Evolutionary conservation across 2,797 vertebrate genomes (phyloP), one percentile per base, ranked within the genome.

Genomic region (Danio choprae): DNA sequence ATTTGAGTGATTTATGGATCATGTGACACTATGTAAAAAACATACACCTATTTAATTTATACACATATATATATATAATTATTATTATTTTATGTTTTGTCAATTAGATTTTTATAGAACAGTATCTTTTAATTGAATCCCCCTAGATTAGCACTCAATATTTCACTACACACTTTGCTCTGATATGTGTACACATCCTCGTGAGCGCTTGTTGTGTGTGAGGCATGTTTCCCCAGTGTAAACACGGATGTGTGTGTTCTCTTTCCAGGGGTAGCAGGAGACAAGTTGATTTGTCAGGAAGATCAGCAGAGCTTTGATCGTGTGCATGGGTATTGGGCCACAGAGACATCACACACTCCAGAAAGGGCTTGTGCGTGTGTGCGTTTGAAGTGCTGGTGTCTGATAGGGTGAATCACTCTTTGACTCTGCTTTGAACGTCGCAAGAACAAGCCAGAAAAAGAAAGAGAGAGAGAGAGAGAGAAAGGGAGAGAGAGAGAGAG

Each of bases 301-400:
- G 88, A 92, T 89, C 87, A 88, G 82, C 83, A 78, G 74, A 72
- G 80, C 88, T 93, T 92, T 93, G 92, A 93, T 93, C 91, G 85
- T 83, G 82, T 71, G 74, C 86, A 80, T 74, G 80, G 79, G 77
- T 56, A 46, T 74, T 59, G 69, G 78, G 89, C 87, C 86, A 79
- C 55, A 83, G 81, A 87, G 84, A 88, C 74, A 58, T 20, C 78
- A 67, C 55, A 79, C 58, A 79, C 69, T 69, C 80, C 78, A 77
- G 78, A 68, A 67, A 51, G 18, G 53, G 71, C 64, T 13, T 67
- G 68, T 60, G 29, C 15, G 7, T 46, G 77, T 22, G 18, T 48
- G 59, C 53, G 85, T 91, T 88, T 90, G 89, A 91, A 88, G 88
- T 81, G 55, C 53, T 73, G 80, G 72, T 62, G 72, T 82, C 84